phyloP scores from a whole-genome alignment of 2,888 invertebrate species.

The Oxytorus armatus region DNA sequence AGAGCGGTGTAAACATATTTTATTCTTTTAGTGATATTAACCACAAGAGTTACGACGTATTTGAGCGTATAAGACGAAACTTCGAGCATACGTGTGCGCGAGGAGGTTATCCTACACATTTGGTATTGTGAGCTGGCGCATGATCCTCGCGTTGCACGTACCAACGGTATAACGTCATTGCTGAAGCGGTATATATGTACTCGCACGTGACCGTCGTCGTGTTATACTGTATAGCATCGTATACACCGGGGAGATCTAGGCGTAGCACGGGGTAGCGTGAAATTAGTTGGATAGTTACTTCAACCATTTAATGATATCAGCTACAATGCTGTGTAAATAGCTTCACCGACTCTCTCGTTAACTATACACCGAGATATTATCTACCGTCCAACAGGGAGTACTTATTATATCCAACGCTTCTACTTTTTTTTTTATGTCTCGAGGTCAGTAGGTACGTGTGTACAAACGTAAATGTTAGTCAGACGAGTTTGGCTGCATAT shows the following conservation, averaged over 20 bases:
- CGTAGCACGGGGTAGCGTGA: constrained; percentile 49
- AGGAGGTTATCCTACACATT: not conserved
- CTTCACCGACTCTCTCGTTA: constrained; percentile 54
- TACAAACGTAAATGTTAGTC: constrained; percentile 1
- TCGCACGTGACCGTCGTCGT: constrained; percentile 49
- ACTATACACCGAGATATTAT: constrained; percentile 60
- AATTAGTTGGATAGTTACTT: constrained; percentile 64
- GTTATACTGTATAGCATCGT: constrained; percentile 15
- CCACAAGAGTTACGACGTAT: not conserved
- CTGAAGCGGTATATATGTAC: constrained; percentile 30
- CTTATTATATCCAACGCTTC: constrained; percentile 63
- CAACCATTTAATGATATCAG: constrained; percentile 66
- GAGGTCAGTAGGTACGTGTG: constrained; percentile 48
- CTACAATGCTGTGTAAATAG: constrained; percentile 59
- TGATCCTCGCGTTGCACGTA: constrained; percentile 7
- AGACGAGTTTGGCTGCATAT: constrained; percentile 8
- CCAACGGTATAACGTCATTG: constrained; percentile 5
- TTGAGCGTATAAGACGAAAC: not conserved
- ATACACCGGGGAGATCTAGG: constrained; percentile 28
- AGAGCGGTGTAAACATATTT: not conserved
- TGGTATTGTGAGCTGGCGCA: not conserved
- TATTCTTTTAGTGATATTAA: not conserved
- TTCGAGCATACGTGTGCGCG: not conserved
- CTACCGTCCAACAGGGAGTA: constrained; percentile 46
- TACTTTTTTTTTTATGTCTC: constrained; percentile 57